Conservation (phyloP, 2,113 vertebrate genomes). For the Trematomus loennbergii region DNA sequence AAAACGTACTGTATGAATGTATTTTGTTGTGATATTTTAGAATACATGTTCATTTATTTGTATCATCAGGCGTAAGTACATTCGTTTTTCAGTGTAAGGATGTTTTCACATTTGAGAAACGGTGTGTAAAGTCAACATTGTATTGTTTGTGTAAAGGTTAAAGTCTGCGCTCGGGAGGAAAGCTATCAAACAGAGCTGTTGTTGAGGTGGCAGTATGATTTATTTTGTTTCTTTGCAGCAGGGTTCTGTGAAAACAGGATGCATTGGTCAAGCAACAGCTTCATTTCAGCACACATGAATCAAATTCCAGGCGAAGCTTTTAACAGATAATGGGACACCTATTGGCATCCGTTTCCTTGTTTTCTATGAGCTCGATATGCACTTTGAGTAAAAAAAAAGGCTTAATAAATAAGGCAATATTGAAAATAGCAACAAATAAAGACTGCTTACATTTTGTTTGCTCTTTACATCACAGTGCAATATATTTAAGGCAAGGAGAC, state of each 20-base stretch:
- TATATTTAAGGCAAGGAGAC: slow-evolving; percentile 63
- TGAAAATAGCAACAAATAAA: slow-evolving; percentile 30
- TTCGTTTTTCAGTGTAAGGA: neutral
- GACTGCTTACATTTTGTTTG: slow-evolving; percentile 10
- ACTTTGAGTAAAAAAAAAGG: slow-evolving; percentile 39
- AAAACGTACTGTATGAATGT: too few species aligned
- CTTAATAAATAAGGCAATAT: slow-evolving; percentile 60
- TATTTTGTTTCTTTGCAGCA: slow-evolving; percentile 57
- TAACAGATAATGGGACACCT: neutral
- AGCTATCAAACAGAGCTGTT: neutral
- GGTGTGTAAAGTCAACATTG: neutral
- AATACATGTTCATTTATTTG: too few species aligned
- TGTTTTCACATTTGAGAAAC: neutral
- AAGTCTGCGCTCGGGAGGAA: neutral
- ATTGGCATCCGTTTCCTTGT: neutral
- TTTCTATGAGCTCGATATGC: slow-evolving; percentile 17
- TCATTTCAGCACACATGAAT: slow-evolving; percentile 28
- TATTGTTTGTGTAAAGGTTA: neutral
- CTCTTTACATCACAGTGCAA: slow-evolving; percentile 61
- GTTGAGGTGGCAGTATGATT: slow-evolving; percentile 39
- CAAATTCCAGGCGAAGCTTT: slow-evolving; percentile 23
- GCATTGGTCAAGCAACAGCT: slow-evolving; percentile 45
- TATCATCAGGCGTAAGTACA: neutral
- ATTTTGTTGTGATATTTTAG: too few species aligned
- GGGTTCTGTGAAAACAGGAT: slow-evolving; percentile 39